Evolutionary conservation across 2,797 vertebrate species (phyloP).

Genomic region (Spinus olivaceus): DNA sequence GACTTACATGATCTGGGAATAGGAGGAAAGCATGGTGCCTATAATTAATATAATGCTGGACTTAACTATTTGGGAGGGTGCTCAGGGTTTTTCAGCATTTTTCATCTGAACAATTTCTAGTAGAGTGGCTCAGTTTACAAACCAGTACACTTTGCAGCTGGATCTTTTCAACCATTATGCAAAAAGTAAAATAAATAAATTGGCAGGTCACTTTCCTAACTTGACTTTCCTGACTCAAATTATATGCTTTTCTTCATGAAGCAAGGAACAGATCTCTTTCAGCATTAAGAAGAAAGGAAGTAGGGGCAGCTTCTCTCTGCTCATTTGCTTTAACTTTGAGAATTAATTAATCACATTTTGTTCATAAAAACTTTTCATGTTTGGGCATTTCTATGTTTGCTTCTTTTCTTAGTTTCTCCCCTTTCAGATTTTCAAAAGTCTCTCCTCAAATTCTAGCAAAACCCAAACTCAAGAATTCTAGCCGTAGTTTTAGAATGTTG

Average conservation of each 20-base stretch:
- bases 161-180: neutral
- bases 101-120: neutral
- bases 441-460: neutral
- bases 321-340: neutral
- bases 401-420: neutral
- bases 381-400: neutral
- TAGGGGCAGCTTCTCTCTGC: neutral
- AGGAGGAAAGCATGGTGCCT: neutral
- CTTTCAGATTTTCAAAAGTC: neutral
- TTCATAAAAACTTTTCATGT: neutral
- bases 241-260: neutral
- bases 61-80: neutral
- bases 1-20: neutral
- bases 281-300: neutral
- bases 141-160: neutral
- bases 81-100: neutral
- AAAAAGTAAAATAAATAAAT: constrained; percentile 8
- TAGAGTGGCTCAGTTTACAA: neutral
- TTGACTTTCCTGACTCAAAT: neutral
- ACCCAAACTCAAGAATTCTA: neutral
- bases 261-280: neutral
- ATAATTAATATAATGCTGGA: neutral
- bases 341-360: neutral
- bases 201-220: neutral
- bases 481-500: neutral